phyloP scores from a whole-genome alignment of 2,113 vertebrate genomes.

The Camarhynchus parvulus region DNA sequence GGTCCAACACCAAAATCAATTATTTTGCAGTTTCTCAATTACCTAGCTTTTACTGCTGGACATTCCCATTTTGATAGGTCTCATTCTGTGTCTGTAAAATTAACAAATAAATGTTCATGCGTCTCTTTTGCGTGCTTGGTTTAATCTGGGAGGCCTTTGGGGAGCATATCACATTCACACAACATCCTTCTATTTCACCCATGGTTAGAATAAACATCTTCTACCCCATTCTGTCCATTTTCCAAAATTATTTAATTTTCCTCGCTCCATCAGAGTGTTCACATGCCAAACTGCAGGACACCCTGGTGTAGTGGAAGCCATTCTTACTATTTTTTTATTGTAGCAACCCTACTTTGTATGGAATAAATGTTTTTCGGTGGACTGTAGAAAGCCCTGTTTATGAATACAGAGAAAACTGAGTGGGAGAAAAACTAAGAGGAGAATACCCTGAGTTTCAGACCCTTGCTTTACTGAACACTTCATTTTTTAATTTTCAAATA shows the following conservation, averaged over 20 bases:
- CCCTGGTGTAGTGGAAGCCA: neutral
- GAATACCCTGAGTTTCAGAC: neutral
- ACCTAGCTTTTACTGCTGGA: neutral
- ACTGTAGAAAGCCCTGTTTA: neutral
- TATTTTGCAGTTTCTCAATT: neutral
- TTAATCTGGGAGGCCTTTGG: neutral
- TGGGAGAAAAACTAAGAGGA: neutral
- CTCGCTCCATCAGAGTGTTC: neutral
- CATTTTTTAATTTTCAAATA: neutral
- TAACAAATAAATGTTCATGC: neutral
- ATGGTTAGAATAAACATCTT: neutral
- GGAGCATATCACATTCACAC: neutral
- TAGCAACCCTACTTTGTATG: neutral
- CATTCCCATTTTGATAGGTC: neutral
- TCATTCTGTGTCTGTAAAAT: neutral
- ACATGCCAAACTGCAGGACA: neutral
- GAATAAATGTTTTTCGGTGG: neutral
- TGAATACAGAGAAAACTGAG: neutral
- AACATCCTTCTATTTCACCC: neutral
- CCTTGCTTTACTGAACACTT: neutral
- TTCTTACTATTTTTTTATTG: neutral
- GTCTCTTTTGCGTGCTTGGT: neutral
- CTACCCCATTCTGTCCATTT: neutral
- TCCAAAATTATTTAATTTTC: neutral
- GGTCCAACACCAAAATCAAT: neutral